Evolutionary conservation across 2,888 invertebrate species (phyloP).

Genomic region (Rhagium mordax): DNA sequence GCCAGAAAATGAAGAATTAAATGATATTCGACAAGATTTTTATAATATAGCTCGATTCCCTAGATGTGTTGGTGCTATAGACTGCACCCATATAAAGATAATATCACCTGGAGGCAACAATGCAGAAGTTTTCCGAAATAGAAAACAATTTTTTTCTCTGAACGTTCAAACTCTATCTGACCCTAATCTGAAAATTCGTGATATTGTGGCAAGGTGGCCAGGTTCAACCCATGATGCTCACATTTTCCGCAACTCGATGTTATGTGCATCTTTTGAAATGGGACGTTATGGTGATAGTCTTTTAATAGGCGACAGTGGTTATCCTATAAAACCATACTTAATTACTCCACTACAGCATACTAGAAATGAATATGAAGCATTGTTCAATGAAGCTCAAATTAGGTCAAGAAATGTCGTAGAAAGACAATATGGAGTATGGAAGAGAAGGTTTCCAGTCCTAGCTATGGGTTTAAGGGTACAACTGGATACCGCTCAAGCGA

Average conservation of each 20-base stretch:
- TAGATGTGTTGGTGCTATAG: background rate
- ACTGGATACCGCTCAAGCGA: slow-evolving; percentile 30
- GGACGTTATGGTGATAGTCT: slow-evolving; percentile 6
- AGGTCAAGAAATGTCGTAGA: slow-evolving; percentile 34
- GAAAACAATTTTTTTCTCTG: background rate
- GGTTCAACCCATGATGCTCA: background rate
- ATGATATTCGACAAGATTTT: background rate
- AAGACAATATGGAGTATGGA: slow-evolving; percentile 45
- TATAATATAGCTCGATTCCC: background rate
- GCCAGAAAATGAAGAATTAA: background rate
- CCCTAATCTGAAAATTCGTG: background rate
- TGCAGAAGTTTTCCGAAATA: background rate
- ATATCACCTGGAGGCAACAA: background rate
- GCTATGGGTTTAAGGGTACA: slow-evolving; percentile 50
- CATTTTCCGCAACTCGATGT: background rate
- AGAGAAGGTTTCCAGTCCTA: slow-evolving; percentile 29
- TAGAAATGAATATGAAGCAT: slow-evolving; percentile 11
- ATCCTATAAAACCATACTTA: slow-evolving; percentile 46
- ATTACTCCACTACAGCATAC: slow-evolving; percentile 32
- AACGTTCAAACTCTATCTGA: background rate
- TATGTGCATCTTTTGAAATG: no score
- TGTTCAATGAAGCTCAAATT: slow-evolving; percentile 36
- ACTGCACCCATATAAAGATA: background rate
- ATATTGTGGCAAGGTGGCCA: background rate
- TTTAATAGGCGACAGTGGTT: slow-evolving; percentile 49